Evolutionary conservation across 2,888 invertebrate genomes (phyloP), one percentile per base, ranked within the genome.

Genomic region (Atrina japonica): DNA sequence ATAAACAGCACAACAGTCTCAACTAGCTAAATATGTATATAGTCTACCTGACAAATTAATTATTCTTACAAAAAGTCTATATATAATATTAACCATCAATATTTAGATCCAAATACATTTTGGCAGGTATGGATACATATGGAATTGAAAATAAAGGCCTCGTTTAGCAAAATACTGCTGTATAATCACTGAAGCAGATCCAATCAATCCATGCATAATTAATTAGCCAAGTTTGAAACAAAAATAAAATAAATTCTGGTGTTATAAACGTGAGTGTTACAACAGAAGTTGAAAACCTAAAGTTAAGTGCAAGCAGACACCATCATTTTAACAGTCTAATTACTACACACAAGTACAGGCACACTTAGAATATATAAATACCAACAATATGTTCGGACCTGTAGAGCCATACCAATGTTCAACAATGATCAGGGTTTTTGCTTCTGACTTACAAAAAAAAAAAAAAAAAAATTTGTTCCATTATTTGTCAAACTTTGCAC

Each of bases 1-100:
- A 61, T 61, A 61, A 61, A 61, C 61, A 27, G 49, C 61, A 70
- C 70, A 76, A 70, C 67, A 73, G 35, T 50, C 18, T 67, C 66
- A 73, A 74, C 66, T 72, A 56, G 23, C 63, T 66, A 73, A 69
- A 66, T 66, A 60, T 52, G 25, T 52, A 52, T 47, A 47, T 21
- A 9, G 11, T 52, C 52, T 52, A 52, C 52, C 52, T 52, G 52
- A 52, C 52, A 23, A 9, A 47, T 18, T 18, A 16, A 47, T 18
- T 16, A 3, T 52, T 16, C 25, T 25, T 25, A 5, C 6, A 35
- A 35, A 35, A 35, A 35, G 11, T 7, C n/a, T 55, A 55, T 53
- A 27, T 55, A 50, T 50, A 18, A 50, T 50, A 55, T 55, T 35
- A 35, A 55, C 40, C 55, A 35, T n/a, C 30, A 18, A 56, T 58